Evolutionary conservation across 2,888 invertebrate genomes (phyloP).

Genomic region (Stenotaenia linearis): DNA sequence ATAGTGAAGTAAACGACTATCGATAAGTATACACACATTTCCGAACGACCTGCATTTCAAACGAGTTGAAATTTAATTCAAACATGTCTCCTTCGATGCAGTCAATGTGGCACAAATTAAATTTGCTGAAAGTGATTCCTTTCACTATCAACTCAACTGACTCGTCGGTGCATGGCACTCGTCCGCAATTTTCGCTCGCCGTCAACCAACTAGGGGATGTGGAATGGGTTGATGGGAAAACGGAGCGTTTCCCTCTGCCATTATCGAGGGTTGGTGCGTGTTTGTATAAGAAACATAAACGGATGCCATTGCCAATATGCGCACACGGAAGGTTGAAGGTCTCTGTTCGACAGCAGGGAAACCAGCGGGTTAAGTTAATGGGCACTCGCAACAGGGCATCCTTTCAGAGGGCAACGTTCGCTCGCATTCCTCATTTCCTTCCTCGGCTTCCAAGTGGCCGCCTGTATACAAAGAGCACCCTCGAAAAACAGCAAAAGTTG

Average conservation of each 20-base stretch:
- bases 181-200: constrained; percentile 14
- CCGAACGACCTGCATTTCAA: neutral
- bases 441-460: neutral
- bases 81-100: constrained; percentile 19
- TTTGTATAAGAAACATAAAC: constrained; percentile 15
- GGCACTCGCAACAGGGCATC: neutral
- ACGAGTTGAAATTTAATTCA: constrained; percentile 15
- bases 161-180: constrained; percentile 14
- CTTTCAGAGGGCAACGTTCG: neutral
- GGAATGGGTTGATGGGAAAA: neutral
- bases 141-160: constrained; percentile 19
- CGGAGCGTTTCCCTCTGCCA: neutral
- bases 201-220: neutral
- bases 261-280: constrained; percentile 6
- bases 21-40: neutral
- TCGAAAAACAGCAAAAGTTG: neutral
- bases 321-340: constrained; percentile 12
- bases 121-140: constrained; percentile 19
- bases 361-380: constrained; percentile 11
- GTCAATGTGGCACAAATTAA: constrained; percentile 19
- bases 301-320: constrained; percentile 6
- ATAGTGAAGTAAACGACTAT: neutral
- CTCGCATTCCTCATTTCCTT: constrained; percentile 4
- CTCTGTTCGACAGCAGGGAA: neutral
- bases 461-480: neutral